Evolutionary conservation across 2,113 vertebrate species (phyloP), one percentile per base, ranked within the genome.

Genomic region (Ornithorhynchus anatinus): DNA sequence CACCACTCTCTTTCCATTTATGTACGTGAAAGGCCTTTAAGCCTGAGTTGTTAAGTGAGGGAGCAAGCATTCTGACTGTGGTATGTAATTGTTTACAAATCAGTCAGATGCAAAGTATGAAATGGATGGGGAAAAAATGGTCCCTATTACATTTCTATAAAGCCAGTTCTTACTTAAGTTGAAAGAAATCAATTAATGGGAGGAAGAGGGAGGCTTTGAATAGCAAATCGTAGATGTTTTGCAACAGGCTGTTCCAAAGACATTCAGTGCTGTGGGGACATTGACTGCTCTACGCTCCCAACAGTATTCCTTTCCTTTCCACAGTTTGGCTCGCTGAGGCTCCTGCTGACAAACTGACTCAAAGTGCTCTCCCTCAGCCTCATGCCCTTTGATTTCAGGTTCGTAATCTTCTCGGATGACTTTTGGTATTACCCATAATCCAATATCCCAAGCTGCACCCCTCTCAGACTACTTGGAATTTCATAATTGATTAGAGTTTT

Each of bases 1-100:
- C 62, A 79, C 19, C 43, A 58, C 12, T 75, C n/a, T 79, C 32
- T 53, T 75, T 79, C 56, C 62, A 61, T 63, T 75, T 77, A 51
- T 7, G 10, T 47, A 59, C 48, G 51, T 70, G 67, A 69, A 66
- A 80, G 72, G 52, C 29, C 33, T 79, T 57, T 66, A 58, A 61
- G 33, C 15, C 29, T 64, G 57, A 81, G 19, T 50, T 44, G 66
- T 73, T 62, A 74, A 74, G 57, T 31, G 27, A 57, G 17, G 63
- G 20, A 56, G 9, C 6, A 50, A 40, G 33, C 33, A 58, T 54
- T 72, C 52, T 58, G 56, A 59, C 37, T 72, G 71, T 13, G 19
- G 10, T 44, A 33, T 68, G 54, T 61, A 72, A 60, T 65, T 62
- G 39, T 74, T 65, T 53, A 77, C 11, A 40, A 47, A 47, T 69